These are phyloP conservation scores for Coboldia fuscipes DNA, from an alignment of 1,140 invertebrate species.

Conservation along the genomic window DNA sequence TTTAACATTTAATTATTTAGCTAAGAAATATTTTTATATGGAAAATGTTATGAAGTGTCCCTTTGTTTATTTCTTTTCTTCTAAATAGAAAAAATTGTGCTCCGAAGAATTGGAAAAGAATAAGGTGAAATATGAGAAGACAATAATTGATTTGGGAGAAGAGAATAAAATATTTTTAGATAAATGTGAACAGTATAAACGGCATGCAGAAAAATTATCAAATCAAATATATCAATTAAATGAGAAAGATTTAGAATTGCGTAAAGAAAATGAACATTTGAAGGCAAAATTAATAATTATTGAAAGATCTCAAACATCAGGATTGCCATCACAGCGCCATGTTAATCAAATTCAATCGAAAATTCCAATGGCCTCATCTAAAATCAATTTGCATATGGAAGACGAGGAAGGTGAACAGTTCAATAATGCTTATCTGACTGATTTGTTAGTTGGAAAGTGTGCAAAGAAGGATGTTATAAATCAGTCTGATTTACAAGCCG, in stretches of 20 bases:
- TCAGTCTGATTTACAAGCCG: neutral
- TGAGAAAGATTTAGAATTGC: constrained; percentile 14
- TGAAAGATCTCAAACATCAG: constrained; percentile 6
- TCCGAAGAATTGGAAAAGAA: constrained; percentile 23
- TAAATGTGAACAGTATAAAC: constrained; percentile 11
- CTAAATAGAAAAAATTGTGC: constrained; percentile 19
- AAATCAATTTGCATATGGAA: constrained; percentile 39
- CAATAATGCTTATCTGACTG: constrained; percentile 46
- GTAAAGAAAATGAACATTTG: constrained; percentile 14
- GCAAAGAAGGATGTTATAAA: constrained; percentile 3
- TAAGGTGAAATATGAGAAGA: constrained; percentile 20
- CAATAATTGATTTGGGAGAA: constrained; percentile 6
- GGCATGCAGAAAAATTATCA: constrained; percentile 14
- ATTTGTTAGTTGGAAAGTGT: constrained; percentile 31
- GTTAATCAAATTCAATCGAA: neutral
- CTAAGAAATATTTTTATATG: no score
- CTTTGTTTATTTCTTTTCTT: neutral
- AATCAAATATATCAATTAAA: constrained; percentile 16
- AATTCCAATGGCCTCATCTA: neutral
- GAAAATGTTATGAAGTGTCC: no score
- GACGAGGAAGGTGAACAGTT: constrained; percentile 67
- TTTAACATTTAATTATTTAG: no score
- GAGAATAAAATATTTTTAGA: constrained; percentile 9
- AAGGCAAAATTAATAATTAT: constrained; percentile 10
- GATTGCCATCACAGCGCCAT: constrained; percentile 4